Evolutionary conservation across 2,888 invertebrate genomes (phyloP), one percentile per base, ranked within the genome.

Genomic region (Drosophila putrida): DNA sequence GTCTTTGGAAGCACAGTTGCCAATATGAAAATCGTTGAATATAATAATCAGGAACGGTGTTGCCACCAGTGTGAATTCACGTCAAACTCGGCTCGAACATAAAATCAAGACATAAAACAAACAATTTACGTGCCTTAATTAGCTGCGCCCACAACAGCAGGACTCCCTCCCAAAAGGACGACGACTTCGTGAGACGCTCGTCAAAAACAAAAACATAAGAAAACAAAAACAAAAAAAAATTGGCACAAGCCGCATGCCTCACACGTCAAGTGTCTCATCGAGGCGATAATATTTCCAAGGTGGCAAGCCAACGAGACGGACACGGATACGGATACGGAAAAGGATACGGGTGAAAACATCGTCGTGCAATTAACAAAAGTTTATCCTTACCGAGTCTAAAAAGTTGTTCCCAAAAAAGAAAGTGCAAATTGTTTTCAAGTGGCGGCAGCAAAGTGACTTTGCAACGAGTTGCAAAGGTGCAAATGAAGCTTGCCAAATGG

Each of bases 371-470:
- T 75, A 75, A 53, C 44, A 53, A 62, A 74, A 75, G 66, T 71
- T 75, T 57, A 49, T 53, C 59, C 58, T 62, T 28, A 5, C 6
- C 8, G 25, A 38, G 8, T 31, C 6, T 4, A 31, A 15, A 41
- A 62, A 53, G 57, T 55, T 55, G n/a, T 6, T 8, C 11, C 31
- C n/a, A n/a, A n/a, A 0, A 55, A 63, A 57, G 43, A 5, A 79
- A 71, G 72, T 79, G 87, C 59, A 84, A 87, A 84, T 84, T 84
- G 85, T 82, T 84, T 87, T 80, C 65, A 67, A 79, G 74, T 73
- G 80, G 38, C 41, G 6, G 38, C 38, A 38, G 5, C 10, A 33
- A 35, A 43, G 13, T 35, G 33, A 20, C 41, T 54, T 36, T 36
- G 39, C 46, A 47, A 53, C 28, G 57, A 20, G 11, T 20, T 49